Percentiles rank a stretch among this genome's conserved stretches.
Evolutionary conservation across 2,113 vertebrate genomes (phyloP).

Genomic region (Daboia siamensis): DNA sequence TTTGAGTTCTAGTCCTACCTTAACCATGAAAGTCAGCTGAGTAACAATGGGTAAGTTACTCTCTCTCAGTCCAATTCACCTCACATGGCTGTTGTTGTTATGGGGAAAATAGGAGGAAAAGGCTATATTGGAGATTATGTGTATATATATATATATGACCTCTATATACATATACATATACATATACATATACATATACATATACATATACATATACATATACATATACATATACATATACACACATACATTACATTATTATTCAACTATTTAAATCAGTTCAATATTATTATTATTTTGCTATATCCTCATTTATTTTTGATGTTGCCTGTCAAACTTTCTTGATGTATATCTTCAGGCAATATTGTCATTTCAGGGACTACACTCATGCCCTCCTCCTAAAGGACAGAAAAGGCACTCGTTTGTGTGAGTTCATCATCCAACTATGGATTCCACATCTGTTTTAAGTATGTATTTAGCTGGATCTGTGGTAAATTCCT

Average conservation of each 20-base stretch:
- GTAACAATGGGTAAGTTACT: no score
- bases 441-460: background rate
- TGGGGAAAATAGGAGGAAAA: no score
- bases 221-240: no score
- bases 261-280: background rate
- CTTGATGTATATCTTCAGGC: background rate
- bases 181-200: no score
- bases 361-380: background rate
- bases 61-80: no score
- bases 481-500: background rate
- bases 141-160: no score
- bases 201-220: no score
- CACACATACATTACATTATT: background rate
- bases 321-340: background rate
- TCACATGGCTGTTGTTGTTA: no score
- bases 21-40: no score
- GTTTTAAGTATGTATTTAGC: background rate
- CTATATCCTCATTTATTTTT: background rate
- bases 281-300: background rate
- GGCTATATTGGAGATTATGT: no score
- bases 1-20: no score
- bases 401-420: background rate
- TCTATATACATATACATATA: no score
- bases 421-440: background rate
- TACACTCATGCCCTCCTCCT: background rate